phyloP scores from a whole-genome alignment of 2,113 vertebrate species.

The Limanda limanda region DNA sequence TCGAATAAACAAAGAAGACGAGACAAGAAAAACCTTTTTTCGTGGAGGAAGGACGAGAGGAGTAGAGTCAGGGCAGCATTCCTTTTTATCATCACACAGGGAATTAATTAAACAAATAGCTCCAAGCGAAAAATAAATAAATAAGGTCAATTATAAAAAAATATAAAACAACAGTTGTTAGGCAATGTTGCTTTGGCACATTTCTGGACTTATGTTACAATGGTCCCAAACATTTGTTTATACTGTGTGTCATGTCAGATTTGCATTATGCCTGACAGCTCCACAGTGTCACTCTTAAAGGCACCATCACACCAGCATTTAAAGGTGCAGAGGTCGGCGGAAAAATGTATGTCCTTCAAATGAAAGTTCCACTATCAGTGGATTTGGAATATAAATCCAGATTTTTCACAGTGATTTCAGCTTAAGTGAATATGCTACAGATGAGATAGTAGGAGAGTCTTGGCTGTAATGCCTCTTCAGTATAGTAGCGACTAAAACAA shows the following conservation, averaged over 20 bases:
- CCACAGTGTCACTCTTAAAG: not conserved
- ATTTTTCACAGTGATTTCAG: no score
- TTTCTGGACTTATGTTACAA: slow-evolving; percentile 43
- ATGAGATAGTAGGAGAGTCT: no score
- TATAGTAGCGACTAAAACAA: no score
- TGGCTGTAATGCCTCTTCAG: no score
- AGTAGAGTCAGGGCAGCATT: slow-evolving; percentile 4
- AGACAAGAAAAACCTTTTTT: not conserved
- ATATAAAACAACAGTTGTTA: slow-evolving; percentile 22
- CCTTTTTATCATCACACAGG: slow-evolving; percentile 20
- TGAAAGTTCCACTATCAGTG: no score
- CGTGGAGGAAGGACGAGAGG: not conserved
- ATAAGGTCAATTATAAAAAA: slow-evolving; percentile 21
- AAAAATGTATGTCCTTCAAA: no score
- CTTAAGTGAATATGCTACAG: no score
- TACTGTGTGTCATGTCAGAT: not conserved
- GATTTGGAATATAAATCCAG: no score
- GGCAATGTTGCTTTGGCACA: slow-evolving; percentile 66
- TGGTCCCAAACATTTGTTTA: slow-evolving; percentile 24
- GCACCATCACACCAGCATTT: not conserved
- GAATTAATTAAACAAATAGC: slow-evolving; percentile 6
- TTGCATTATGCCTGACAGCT: not conserved
- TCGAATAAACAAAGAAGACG: slow-evolving; percentile 23
- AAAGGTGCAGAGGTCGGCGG: no score
- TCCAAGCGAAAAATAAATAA: slow-evolving; percentile 27